phyloP scores from a whole-genome alignment of 2,113 vertebrate species.

The Garra rufa region DNA sequence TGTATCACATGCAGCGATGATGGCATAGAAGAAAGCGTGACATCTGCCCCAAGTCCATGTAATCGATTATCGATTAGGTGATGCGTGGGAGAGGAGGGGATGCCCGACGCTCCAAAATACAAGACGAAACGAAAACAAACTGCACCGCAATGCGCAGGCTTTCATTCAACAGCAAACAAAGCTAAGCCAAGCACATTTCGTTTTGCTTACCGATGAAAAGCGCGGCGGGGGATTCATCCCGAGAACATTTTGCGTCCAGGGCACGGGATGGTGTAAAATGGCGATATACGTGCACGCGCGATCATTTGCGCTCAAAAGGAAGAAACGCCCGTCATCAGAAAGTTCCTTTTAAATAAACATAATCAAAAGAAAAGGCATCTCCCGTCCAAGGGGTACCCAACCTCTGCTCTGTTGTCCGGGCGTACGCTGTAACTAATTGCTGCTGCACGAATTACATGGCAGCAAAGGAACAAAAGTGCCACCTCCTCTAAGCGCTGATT shows the following conservation, averaged over 20 bases:
- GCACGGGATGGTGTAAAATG: constrained; percentile 17
- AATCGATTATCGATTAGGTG: constrained; percentile 38
- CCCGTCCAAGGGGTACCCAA: background rate
- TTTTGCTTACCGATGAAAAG: constrained; percentile 27
- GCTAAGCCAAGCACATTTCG: background rate
- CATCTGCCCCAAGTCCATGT: constrained; percentile 28
- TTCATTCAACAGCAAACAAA: constrained; percentile 12
- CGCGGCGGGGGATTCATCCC: background rate
- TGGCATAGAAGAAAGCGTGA: constrained; percentile 8
- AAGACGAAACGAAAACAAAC: constrained; percentile 19
- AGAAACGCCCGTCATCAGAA: background rate
- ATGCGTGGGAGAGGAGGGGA: constrained; percentile 23
- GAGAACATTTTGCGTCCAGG: background rate
- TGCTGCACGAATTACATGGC: constrained; percentile 65
- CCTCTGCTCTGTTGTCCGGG: constrained; percentile 29
- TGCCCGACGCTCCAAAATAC: constrained; percentile 12
- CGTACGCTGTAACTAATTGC: constrained; percentile 61
- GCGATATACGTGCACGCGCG: constrained; percentile 5
- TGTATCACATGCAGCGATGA: background rate
- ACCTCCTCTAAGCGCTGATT: constrained; percentile 62
- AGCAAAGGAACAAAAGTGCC: constrained; percentile 46
- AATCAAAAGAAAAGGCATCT: background rate
- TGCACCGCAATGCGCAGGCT: constrained; percentile 27
- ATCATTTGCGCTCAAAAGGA: background rate
- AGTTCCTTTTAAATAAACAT: background rate